Conservation (phyloP, 2,888 invertebrate species). For the Seira sanloemensis region DNA sequence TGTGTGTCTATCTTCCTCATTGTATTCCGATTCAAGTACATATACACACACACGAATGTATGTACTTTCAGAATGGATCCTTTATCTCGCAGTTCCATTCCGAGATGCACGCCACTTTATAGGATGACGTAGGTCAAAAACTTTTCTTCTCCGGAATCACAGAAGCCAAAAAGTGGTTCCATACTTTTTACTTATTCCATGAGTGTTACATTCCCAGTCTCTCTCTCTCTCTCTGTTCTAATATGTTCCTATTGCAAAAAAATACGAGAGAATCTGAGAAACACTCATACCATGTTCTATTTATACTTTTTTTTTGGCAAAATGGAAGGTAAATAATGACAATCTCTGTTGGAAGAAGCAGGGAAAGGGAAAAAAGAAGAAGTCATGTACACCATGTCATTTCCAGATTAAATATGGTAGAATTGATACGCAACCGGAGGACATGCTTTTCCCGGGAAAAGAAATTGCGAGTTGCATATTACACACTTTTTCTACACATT, state of each 20-base stretch:
- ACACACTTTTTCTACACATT: too few relatives aligned
- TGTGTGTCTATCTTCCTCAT: slow-evolving; percentile 16
- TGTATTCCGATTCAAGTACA: not conserved
- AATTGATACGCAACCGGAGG: slow-evolving; percentile 33
- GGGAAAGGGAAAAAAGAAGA: slow-evolving; percentile 48
- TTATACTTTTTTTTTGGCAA: too few relatives aligned
- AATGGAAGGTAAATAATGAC: slow-evolving; percentile 1
- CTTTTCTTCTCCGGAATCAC: too few relatives aligned
- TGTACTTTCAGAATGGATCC: slow-evolving; percentile 49
- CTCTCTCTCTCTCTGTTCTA: too few relatives aligned
- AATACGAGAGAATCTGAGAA: too few relatives aligned
- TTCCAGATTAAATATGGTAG: slow-evolving; percentile 62
- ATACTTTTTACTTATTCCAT: too few relatives aligned
- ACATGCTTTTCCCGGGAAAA: not conserved
- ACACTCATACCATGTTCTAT: too few relatives aligned
- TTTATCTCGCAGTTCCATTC: slow-evolving; percentile 50
- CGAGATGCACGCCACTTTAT: too few relatives aligned
- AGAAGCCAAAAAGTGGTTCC: too few relatives aligned
- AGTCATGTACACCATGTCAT: slow-evolving; percentile 50
- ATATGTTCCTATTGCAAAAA: too few relatives aligned
- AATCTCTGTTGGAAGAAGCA: not conserved
- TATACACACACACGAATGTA: too few relatives aligned
- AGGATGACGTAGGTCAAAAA: slow-evolving; percentile 53
- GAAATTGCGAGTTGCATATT: slow-evolving; percentile 48
- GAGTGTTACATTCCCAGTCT: too few relatives aligned